Conservation (phyloP, 2,113 vertebrate genomes). For the Thamnaconus septentrionalis region DNA sequence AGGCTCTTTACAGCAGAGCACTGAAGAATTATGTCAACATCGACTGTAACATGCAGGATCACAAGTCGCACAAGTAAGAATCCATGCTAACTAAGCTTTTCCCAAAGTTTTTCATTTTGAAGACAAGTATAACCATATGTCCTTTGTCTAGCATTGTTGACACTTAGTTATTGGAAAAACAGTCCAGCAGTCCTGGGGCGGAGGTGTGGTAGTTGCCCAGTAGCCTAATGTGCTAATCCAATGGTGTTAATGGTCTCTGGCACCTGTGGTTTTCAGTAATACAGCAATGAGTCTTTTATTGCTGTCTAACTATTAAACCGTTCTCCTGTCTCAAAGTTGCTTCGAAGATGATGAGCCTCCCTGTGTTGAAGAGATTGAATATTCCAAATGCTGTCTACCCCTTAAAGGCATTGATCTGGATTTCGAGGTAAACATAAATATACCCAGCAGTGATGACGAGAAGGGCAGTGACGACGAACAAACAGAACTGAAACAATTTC, state of each 20-base stretch:
- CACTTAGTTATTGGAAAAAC: no score
- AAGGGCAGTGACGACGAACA: constrained; percentile 15
- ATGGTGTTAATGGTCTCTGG: no score
- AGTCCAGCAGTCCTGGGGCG: no score
- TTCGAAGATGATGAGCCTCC: constrained; percentile 88
- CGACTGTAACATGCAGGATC: constrained; percentile 75
- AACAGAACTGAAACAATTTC: neutral
- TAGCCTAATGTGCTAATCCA: no score
- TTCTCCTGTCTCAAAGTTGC: constrained; percentile 51
- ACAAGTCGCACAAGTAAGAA: constrained; percentile 73
- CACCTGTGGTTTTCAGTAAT: no score
- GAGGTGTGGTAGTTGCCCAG: no score
- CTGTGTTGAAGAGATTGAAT: constrained; percentile 86
- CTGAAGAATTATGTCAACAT: constrained; percentile 74
- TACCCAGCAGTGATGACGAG: constrained; percentile 35
- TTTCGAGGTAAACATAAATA: constrained; percentile 58
- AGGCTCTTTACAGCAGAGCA: constrained; percentile 68
- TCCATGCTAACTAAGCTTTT: no score
- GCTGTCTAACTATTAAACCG: no score
- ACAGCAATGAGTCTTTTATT: no score
- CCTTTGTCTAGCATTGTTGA: no score
- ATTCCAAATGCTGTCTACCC: constrained; percentile 57
- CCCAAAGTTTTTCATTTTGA: no score
- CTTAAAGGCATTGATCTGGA: constrained; percentile 48
- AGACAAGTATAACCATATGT: no score